Base-by-base conservation (phyloP, 2,888 invertebrate genomes). In the Lapara coniferarum region DNA sequence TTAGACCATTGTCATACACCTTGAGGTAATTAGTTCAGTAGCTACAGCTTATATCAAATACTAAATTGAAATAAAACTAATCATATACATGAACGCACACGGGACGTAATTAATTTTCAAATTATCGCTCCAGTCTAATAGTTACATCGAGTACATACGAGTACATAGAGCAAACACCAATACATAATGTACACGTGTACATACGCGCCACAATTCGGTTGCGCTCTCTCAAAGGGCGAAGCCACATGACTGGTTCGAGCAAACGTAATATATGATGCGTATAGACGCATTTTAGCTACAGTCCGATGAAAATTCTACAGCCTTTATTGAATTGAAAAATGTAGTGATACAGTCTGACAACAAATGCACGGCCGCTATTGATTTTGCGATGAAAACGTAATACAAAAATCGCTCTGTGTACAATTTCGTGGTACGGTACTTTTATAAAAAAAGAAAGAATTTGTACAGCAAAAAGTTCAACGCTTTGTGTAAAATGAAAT, bases 301-400 rank as follows among this genome's bases (percentile, higher is more conserved):
- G 63, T 19, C 16, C n/a, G 49, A 19, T 63, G 63, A 16, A 63
- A 63, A 63, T 63, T 63, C 59, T n/a, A 12, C 16, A 63, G 46
- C 46, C 25, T 63, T 58, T 44, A 59, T 63, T 63, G 46, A 63
- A 63, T 19, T 46, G 69, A 53, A 78, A 74, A 46, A 46, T 46
- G 13, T 49, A 63, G 63, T 49, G 13, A 63, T n/a, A 16, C 4
- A 49, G 16, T 59, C 12, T 16, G 59, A 13, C 16, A 49, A 63
- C 63, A 63, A 63, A 46, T 46, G 63, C 6, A 46, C 10, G 49
- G 49, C 16, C 19, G 12, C 13, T 19, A 46, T 63, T 46, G 13
- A 46, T 49, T 63, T 19, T 19, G 19, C 16, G 49, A 7, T 6
- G 30, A 4, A 16, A 46, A 63, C 19, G 14, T 10, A 12, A 46